A percentile compares a stretch with the other conserved stretches of the same genome.
Conservation (phyloP, 2,113 vertebrate genomes). For the Zonotrichia leucophrys region DNA sequence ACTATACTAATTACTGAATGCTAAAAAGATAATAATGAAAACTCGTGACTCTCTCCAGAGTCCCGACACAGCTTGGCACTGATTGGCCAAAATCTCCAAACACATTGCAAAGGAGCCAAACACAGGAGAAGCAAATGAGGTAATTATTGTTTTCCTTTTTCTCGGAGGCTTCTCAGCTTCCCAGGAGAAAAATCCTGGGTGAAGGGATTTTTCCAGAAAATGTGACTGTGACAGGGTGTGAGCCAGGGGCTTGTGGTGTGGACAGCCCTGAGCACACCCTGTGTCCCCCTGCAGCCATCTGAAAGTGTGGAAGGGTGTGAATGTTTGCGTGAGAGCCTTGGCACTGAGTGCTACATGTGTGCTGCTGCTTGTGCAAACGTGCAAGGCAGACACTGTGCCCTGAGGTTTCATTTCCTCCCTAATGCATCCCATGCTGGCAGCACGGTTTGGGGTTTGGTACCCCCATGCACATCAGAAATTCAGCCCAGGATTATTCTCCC, state of each 20-base stretch:
- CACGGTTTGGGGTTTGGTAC: not conserved
- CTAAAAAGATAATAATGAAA: too few species aligned
- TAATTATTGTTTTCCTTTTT: too few species aligned
- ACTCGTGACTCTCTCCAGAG: too few species aligned
- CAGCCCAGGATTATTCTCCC: conserved; percentile 34
- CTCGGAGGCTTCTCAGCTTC: too few species aligned
- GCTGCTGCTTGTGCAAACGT: not conserved
- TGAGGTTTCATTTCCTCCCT: not conserved
- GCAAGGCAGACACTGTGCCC: not conserved
- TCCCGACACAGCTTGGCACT: too few species aligned
- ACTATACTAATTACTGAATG: too few species aligned
- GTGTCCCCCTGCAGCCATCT: not conserved
- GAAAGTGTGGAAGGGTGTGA: not conserved
- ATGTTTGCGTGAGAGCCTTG: accelerated
- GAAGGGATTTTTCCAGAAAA: too few species aligned
- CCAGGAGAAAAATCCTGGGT: too few species aligned
- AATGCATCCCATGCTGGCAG: conserved; percentile 23
- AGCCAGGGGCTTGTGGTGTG: accelerated
- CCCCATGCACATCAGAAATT: not conserved
- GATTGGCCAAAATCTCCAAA: too few species aligned
- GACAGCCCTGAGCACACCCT: not conserved
- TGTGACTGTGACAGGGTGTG: too few species aligned
- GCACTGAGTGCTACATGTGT: not conserved
- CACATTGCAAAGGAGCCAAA: too few species aligned
- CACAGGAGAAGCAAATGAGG: too few species aligned